Conservation (phyloP, 2,113 vertebrate genomes). For the Hydrochoerus hydrochaeris region DNA sequence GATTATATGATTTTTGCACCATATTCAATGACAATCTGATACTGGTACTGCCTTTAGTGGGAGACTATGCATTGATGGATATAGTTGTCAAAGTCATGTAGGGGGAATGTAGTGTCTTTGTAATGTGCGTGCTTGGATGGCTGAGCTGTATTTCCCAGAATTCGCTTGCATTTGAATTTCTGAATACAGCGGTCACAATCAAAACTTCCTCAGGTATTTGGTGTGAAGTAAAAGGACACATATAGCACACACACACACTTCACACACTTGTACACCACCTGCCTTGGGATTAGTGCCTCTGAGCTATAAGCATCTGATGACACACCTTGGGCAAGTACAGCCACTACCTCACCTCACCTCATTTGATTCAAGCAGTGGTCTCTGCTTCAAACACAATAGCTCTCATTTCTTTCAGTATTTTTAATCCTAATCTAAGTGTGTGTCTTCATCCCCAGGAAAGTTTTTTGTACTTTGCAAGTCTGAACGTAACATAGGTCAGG, state of each 20-base stretch:
- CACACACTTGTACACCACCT: not conserved
- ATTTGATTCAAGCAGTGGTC: not conserved
- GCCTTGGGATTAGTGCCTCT: too few species aligned
- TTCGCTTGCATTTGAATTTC: not conserved
- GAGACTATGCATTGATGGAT: not conserved
- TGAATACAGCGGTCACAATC: not conserved
- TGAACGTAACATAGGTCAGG: not conserved
- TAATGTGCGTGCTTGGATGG: not conserved
- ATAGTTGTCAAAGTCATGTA: not conserved
- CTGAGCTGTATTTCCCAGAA: not conserved
- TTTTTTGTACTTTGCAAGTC: not conserved
- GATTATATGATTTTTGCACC: not conserved
- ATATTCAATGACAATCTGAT: not conserved
- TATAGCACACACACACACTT: not conserved
- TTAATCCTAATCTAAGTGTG: not conserved
- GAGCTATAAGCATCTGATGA: too few species aligned
- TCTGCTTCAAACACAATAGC: not conserved
- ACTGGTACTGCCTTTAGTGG: not conserved
- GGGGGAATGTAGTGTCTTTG: not conserved
- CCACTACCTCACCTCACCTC: too few species aligned
- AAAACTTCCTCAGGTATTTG: not conserved
- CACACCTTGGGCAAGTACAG: too few species aligned
- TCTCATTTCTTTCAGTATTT: not conserved
- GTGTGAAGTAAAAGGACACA: not conserved
- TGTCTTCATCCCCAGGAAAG: not conserved